Evolutionary conservation across 2,797 vertebrate species (phyloP).

Genomic region (Clarias fuscus): DNA sequence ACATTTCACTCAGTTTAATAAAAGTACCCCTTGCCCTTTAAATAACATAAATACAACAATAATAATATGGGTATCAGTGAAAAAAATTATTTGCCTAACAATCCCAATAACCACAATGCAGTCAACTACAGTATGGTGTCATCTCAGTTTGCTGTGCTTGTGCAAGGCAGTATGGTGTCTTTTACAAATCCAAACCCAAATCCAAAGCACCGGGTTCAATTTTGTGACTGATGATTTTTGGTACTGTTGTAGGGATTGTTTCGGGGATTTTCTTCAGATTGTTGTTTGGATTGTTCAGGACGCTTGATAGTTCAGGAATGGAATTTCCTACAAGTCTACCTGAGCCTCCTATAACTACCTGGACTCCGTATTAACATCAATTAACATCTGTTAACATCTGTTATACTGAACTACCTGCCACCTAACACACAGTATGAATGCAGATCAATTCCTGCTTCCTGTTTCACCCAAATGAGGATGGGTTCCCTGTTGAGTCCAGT

Average conservation of each 20-base stretch:
- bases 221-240: not conserved
- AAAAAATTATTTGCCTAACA: too few relatives aligned
- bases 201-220: too few relatives aligned
- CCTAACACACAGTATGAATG: too few relatives aligned
- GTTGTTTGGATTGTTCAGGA: not conserved
- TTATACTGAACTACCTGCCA: too few relatives aligned
- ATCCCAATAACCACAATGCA: not conserved
- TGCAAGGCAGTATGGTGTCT: not conserved
- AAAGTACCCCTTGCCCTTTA: not conserved
- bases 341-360: too few relatives aligned
- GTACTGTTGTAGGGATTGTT: not conserved
- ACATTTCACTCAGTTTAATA: not conserved
- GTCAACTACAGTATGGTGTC: not conserved
- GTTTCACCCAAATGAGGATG: too few relatives aligned
- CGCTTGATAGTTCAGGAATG: too few relatives aligned
- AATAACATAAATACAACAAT: not conserved
- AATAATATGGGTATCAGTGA: not conserved
- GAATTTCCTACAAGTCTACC: too few relatives aligned
- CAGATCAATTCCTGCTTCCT: too few relatives aligned
- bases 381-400: too few relatives aligned
- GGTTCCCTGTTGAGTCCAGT: too few relatives aligned
- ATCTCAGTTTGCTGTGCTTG: not conserved
- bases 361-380: too few relatives aligned
- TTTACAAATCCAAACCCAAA: not conserved
- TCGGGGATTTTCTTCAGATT: not conserved